phyloP scores from a whole-genome alignment of 1,140 invertebrate species.

The Heliothis virescens region DNA sequence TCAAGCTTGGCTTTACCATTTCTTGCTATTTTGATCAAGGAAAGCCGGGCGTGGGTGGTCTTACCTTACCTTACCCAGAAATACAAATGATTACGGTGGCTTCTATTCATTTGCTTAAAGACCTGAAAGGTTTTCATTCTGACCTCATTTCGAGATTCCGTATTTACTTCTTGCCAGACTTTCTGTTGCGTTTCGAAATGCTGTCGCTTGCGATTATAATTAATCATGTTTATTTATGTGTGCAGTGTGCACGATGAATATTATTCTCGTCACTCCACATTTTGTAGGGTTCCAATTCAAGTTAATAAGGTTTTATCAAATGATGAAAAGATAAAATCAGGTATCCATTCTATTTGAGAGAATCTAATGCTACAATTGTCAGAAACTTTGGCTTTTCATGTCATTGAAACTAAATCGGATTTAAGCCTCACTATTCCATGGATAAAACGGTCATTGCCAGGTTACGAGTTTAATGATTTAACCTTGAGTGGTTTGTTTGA shows the following conservation, averaged over 20 bases:
- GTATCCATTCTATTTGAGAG: too few relatives aligned
- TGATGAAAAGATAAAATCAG: too few relatives aligned
- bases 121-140: neutral
- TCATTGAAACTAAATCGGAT: conserved; percentile 41
- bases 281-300: too few relatives aligned
- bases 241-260: too few relatives aligned
- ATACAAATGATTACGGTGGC: conserved; percentile 13
- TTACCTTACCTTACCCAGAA: neutral
- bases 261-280: too few relatives aligned
- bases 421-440: neutral
- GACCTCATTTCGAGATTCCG: neutral
- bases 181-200: neutral
- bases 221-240: too few relatives aligned
- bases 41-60: conserved; percentile 33
- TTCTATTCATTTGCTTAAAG: neutral
- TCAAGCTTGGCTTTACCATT: conserved; percentile 7
- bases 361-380: neutral
- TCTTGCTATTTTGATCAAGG: conserved; percentile 18
- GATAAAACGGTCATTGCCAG: conserved; percentile 45
- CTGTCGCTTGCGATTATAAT: too few relatives aligned
- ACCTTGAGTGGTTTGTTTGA: conserved; percentile 34
- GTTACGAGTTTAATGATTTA: conserved; percentile 33
- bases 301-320: too few relatives aligned
- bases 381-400: conserved; percentile 17
- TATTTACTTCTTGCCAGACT: neutral